A percentile compares a stretch with the other conserved stretches of the same genome.
phyloP scores from a whole-genome alignment of 2,888 invertebrate genomes.

The Trissonchulus sp. region DNA sequence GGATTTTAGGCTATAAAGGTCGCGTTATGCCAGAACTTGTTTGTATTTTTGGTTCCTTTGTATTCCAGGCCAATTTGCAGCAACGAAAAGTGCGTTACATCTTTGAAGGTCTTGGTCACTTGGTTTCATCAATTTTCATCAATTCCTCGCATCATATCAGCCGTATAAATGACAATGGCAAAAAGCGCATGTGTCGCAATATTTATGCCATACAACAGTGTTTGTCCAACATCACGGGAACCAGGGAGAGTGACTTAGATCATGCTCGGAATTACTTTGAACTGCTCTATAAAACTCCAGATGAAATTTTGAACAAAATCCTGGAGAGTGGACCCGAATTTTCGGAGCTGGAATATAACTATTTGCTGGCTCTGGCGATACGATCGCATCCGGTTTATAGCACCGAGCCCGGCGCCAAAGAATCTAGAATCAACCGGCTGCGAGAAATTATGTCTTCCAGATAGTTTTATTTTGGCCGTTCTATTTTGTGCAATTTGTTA shows the following conservation, averaged over 20 bases:
- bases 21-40: too few relatives aligned
- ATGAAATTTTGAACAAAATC: slow-evolving; percentile 74
- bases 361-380: slow-evolving; percentile 72
- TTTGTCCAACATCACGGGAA: slow-evolving; percentile 71
- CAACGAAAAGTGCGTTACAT: slow-evolving; percentile 69
- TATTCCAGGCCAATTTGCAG: slow-evolving; percentile 66
- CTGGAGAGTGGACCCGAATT: slow-evolving; percentile 81
- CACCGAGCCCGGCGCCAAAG: slow-evolving; percentile 51
- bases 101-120: slow-evolving; percentile 64
- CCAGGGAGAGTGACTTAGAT: slow-evolving; percentile 74
- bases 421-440: slow-evolving; percentile 66
- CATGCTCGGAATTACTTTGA: slow-evolving; percentile 82
- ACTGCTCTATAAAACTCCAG: slow-evolving; percentile 69
- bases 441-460: slow-evolving; percentile 72
- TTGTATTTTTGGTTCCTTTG: too few relatives aligned
- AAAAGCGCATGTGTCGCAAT: slow-evolving; percentile 70
- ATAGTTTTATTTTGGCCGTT: too few relatives aligned
- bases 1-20: too few relatives aligned
- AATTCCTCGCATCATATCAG: slow-evolving; percentile 72
- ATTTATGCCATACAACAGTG: slow-evolving; percentile 77
- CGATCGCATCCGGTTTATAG: slow-evolving; percentile 58
- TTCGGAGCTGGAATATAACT: slow-evolving; percentile 73
- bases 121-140: slow-evolving; percentile 72
- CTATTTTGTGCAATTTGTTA: too few relatives aligned
- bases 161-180: slow-evolving; percentile 71